phyloP scores from a whole-genome alignment of 2,113 vertebrate species.

The cat (Felis catus) region DNA sequence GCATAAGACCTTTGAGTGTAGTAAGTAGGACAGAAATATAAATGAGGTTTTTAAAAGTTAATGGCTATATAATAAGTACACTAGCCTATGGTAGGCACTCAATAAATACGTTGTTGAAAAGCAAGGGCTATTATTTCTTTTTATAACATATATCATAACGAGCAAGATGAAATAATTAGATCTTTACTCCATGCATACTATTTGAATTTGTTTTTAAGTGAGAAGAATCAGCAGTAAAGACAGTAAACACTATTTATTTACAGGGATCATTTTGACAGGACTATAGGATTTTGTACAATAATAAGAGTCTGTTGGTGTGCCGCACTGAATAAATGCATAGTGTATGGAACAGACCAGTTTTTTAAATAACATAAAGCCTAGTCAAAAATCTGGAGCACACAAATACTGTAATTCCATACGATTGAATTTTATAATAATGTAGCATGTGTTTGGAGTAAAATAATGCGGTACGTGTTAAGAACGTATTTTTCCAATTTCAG shows the following conservation, averaged over 20 bases:
- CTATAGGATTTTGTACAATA: neutral
- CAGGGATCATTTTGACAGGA: neutral
- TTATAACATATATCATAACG: neutral
- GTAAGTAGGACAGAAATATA: neutral
- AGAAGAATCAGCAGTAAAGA: neutral
- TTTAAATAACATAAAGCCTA: slow-evolving; percentile 49
- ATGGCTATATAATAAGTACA: neutral
- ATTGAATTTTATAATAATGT: slow-evolving; percentile 35
- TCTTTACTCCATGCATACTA: neutral
- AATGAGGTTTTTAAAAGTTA: slow-evolving; percentile 44
- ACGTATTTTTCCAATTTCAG: neutral
- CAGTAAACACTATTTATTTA: slow-evolving; percentile 6
- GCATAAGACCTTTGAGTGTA: neutral
- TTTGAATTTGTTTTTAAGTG: slow-evolving; percentile 24
- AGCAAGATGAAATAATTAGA: neutral
- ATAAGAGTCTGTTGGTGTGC: neutral
- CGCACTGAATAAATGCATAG: neutral
- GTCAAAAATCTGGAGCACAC: slow-evolving; percentile 19
- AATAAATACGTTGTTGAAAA: neutral
- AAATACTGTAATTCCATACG: slow-evolving; percentile 19
- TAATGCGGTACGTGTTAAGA: neutral
- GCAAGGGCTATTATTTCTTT: neutral
- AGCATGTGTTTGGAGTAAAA: slow-evolving; percentile 4
- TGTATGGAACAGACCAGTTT: neutral
- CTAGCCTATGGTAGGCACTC: neutral